Conservation (phyloP, 1,140 invertebrate genomes). For the Scaptomyza montana region DNA sequence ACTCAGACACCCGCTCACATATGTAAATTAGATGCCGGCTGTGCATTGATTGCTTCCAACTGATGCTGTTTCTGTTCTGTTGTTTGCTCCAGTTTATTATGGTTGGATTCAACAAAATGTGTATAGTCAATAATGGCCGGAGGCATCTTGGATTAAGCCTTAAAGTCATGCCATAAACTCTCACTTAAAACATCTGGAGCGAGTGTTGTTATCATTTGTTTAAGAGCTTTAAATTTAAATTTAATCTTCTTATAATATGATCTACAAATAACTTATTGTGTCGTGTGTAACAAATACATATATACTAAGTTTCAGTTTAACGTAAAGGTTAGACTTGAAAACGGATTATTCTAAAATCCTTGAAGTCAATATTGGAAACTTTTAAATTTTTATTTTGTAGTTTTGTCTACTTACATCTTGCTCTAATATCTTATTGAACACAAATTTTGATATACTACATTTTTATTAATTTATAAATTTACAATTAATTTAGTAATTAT, state of each 20-base stretch:
- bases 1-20: neutral
- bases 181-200: neutral
- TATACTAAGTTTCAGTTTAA: too few relatives aligned
- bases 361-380: too few relatives aligned
- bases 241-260: neutral
- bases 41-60: constrained; percentile 43
- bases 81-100: constrained; percentile 13
- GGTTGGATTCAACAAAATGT: constrained; percentile 12
- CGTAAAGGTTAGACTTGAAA: too few relatives aligned
- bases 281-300: neutral
- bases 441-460: too few relatives aligned
- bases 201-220: neutral
- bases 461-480: too few relatives aligned
- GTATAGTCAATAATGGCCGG: constrained; percentile 5
- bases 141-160: neutral
- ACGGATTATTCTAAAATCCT: too few relatives aligned
- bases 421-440: too few relatives aligned
- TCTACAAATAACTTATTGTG: neutral
- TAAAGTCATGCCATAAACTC: neutral
- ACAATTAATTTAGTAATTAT: too few relatives aligned
- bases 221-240: neutral
- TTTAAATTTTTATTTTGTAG: too few relatives aligned
- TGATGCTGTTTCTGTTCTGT: constrained; percentile 12
- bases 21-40: constrained; percentile 51
- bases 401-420: too few relatives aligned